A percentile compares a stretch with the other conserved stretches of the same genome.
Evolutionary conservation across 2,797 vertebrate genomes (phyloP).

Genomic region (Apodemus agrarius): DNA sequence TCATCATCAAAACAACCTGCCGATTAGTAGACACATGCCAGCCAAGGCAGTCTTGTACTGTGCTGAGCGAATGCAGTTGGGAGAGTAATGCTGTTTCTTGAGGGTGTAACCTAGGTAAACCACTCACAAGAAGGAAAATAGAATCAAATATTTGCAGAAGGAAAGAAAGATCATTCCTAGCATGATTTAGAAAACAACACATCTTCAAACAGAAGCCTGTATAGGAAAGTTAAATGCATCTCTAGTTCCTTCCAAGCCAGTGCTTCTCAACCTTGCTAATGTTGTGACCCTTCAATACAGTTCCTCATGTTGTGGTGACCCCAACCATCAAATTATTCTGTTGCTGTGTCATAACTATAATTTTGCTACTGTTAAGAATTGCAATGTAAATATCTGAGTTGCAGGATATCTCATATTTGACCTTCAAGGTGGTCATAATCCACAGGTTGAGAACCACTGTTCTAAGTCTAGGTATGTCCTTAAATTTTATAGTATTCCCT

Average conservation of each 20-base stretch:
- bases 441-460: neutral
- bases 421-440: neutral
- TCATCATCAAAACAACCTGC: slow-evolving; percentile 76
- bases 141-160: slow-evolving; percentile 30
- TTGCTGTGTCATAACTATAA: neutral
- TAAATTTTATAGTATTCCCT: slow-evolving; percentile 32
- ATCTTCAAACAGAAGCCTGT: neutral
- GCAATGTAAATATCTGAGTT: neutral
- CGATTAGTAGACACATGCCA: slow-evolving; percentile 59
- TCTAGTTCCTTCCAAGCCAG: slow-evolving; percentile 28
- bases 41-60: slow-evolving; percentile 28
- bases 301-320: neutral
- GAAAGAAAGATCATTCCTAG: neutral
- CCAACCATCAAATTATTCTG: neutral
- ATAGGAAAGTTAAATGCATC: slow-evolving; percentile 14
- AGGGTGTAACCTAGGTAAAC: slow-evolving; percentile 35
- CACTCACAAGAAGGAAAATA: slow-evolving; percentile 44
- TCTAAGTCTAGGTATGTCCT: slow-evolving; percentile 12
- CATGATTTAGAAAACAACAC: slow-evolving; percentile 31
- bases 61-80: slow-evolving; percentile 19
- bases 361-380: neutral
- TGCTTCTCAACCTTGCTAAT: neutral
- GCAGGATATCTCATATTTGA: neutral
- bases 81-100: neutral
- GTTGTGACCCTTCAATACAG: neutral